Evolutionary conservation across 2,888 invertebrate species (phyloP), one percentile per base, ranked within the genome.

Genomic region (Acronicta aceris): DNA sequence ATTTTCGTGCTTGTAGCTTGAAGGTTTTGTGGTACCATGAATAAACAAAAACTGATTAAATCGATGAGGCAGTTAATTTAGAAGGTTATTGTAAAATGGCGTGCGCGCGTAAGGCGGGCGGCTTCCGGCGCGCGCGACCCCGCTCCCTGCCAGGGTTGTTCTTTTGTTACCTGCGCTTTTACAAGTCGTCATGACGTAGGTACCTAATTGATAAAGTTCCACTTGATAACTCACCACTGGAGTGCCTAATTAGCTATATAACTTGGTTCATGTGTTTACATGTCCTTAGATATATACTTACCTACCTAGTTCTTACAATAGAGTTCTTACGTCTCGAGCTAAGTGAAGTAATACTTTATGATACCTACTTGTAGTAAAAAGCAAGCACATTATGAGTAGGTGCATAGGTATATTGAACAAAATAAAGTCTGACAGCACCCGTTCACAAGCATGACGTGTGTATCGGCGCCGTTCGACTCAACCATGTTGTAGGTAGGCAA

Each of bases 31-130:
- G 21, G 48, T 52, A 56, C 43, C 72, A 76, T 74, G 65, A 74
- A 71, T 77, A 78, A 84, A 83, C 80, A 79, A 76, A 80, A 77
- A 63, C 69, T 78, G 68, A 81, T 82, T 80, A 74, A 82, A 87
- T 84, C 83, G 81, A 83, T 85, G 77, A 69, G 66, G 81, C 73
- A 81, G 81, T 84, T 81, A 81, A 81, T 81, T 82, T 74, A 62
- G 69, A 64, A 42, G 70, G 79, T 81, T 86, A 86, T 85, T 86
- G 87, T 89, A 82, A 84, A 85, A 89, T 89, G 78, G 90, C 89
- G 89, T 90, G 90, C 82, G 76, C 74, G 79, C 76, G 79, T 74
- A 72, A 80, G 81, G 81, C 69, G 75, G 79, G 73, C 61, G 75
- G 79, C 78, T 87, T 87, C 87, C 86, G 89, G 83, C 54, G 79